Base-by-base conservation (phyloP, 1,140 invertebrate species). In the Bombus picipes region DNA sequence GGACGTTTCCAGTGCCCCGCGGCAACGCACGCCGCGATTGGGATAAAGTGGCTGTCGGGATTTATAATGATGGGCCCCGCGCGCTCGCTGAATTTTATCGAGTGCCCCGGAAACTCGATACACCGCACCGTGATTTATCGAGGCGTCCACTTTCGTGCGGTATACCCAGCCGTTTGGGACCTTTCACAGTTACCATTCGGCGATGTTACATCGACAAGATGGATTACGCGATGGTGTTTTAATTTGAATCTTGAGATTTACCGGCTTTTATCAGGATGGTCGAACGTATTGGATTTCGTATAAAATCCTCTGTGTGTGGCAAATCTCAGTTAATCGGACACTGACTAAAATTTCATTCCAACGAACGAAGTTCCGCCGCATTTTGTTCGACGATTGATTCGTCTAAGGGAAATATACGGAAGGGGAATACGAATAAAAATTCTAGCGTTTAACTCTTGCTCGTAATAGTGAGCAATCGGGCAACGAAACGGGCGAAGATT, bases 41-140 rank as follows among this genome's bases (percentile, higher is more conserved):
- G 87, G 73, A 90, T 90, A 90, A 90, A 90, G 89, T 88, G 89
- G 83, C 89, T 88, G 89, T 90, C 89, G 86, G 80, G 89, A 90
- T 89, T 75, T 47, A 74, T 80, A 87, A 89, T 89, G 88, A 89
- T 89, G 34, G 70, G 53, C 39, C 80, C 72, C 57, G 74, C 62
- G 76, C 74, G 78, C 65, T 43, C 25, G 65, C 65, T 76, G 73
- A 77, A 89, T 89, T 87, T 87, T 87, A 90, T 89, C 89, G 77
- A 68, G 39, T 59, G 78, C 76, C 71, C 71, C 72, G 90, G 84
- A 87, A 89, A 79, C 83, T 85, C 76, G 81, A 83, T 89, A 65
- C 76, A 66, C 73, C 57, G 59, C 37, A 68, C 57, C n/a, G 84
- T 89, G 88, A 89, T 89, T 89, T 83, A 89, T 89, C 87, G 79